Base-by-base conservation (phyloP, 2,113 vertebrate species). In the Dissostichus mawsoni region DNA sequence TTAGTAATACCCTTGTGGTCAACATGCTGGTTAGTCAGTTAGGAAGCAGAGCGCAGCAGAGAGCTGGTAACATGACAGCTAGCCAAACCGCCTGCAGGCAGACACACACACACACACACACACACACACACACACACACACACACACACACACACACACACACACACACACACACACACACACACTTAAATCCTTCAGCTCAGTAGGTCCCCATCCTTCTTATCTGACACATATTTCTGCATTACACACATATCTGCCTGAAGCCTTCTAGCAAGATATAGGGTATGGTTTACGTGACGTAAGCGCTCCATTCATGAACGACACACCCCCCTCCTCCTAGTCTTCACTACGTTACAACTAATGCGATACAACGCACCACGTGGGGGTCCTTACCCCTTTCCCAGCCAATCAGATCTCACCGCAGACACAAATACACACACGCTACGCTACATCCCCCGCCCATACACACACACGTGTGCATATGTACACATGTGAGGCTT, bases 301-400 rank as follows among this genome's bases (percentile, higher is more conserved):
- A 87, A 90, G 64, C 23, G 57, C 45, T 86, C 86, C 94, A 94
- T 93, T 94, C 93, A 94, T 91, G 87, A 88, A 83, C 81, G 80
- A 11, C 82, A 74, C 18, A 1, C 71, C 72, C 84, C 14, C 67
- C 67, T 58, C 80, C 78, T 69, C 62, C 1, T 68, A 75, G 50
- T 85, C 86, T 6, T 85, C 83, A 77, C 83, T 78, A 89, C 83
- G 69, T 89, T 81, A 80, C 56, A 77, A 81, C 89, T 91, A 92
- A 92, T 92, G 89, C 82, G 69, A 94, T 88, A 88, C 89, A 78
- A 61, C 53, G 8, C 65, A 86, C 87, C 92, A 95, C 93, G 91
- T 94, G 92, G 92, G 84, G 88, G 82, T 90, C 84, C 93, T 92
- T 93, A 89, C 91, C 93, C 92, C 87, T 84, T 92, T 92, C 86